Conservation (phyloP, 2,888 invertebrate genomes). For the Lypha dubia region DNA sequence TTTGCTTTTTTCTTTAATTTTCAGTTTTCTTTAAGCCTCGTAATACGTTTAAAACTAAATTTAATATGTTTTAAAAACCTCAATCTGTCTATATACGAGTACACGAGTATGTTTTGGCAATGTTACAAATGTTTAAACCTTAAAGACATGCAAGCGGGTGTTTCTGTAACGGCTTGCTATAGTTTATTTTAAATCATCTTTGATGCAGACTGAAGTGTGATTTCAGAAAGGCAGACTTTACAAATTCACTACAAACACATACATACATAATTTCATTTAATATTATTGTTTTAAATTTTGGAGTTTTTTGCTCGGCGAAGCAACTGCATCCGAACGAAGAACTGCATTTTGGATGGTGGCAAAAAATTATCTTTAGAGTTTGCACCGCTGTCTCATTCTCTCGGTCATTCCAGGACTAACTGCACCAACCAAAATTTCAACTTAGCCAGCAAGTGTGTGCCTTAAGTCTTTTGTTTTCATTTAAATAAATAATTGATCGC, state of each 20-base stretch:
- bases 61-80: conserved; percentile 64
- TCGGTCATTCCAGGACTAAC: too few relatives aligned
- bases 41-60: conserved; percentile 68
- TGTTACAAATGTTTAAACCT: conserved; percentile 58
- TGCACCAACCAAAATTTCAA: too few relatives aligned
- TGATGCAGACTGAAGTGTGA: conserved; percentile 1
- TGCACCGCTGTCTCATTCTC: too few relatives aligned
- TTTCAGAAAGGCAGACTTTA: conserved; percentile 1
- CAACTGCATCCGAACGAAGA: too few relatives aligned
- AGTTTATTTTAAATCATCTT: conserved; percentile 6
- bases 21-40: conserved; percentile 72
- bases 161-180: conserved; percentile 21
- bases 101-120: conserved; percentile 43
- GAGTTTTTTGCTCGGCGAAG: too few relatives aligned
- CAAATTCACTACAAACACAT: conserved; percentile 23
- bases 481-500: too few relatives aligned
- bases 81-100: conserved; percentile 42
- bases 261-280: conserved; percentile 35
- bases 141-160: conserved; percentile 61
- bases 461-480: not conserved
- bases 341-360: too few relatives aligned
- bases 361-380: too few relatives aligned
- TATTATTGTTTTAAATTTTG: conserved; percentile 6
- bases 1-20: conserved; percentile 61
- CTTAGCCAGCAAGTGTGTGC: not conserved